phyloP scores from a whole-genome alignment of 2,888 invertebrate species.

The Synergus gifuensis region DNA sequence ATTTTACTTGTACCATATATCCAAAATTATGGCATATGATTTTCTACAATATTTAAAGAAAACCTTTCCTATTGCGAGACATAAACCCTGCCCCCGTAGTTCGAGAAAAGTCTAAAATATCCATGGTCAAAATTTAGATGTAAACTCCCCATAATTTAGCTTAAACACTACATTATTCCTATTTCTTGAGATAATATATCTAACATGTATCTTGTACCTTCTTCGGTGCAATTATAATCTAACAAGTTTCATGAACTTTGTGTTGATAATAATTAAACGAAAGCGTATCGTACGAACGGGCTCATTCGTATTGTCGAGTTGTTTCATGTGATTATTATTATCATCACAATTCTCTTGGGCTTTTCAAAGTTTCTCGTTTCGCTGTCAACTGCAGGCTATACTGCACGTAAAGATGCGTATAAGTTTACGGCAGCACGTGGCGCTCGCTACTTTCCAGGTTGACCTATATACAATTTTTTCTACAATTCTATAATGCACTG shows the following conservation, averaged over 20 bases:
- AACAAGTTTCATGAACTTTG: neutral
- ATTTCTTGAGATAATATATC: neutral
- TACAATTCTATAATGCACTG: neutral
- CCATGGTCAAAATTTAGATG: neutral
- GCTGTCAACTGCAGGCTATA: slow-evolving; percentile 17
- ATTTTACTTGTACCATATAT: neutral
- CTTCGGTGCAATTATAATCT: neutral
- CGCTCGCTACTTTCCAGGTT: slow-evolving; percentile 37
- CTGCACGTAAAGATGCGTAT: slow-evolving; percentile 26
- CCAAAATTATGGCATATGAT: no score
- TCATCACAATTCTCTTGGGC: slow-evolving; percentile 11
- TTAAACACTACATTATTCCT: neutral
- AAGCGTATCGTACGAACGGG: no score
- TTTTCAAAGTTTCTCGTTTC: slow-evolving; percentile 21
- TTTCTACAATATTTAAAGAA: no score
- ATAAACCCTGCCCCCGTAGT: no score
- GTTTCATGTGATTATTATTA: slow-evolving; percentile 24
- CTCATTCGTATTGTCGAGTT: neutral
- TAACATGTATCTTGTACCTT: neutral
- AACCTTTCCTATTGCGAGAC: no score
- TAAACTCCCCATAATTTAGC: neutral
- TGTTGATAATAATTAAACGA: neutral
- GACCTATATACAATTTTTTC: slow-evolving; percentile 37
- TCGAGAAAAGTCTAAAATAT: no score
- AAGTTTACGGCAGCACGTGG: slow-evolving; percentile 38